A percentile compares a stretch with the other conserved stretches of the same genome.
Evolutionary conservation across 2,888 invertebrate genomes (phyloP).

Genomic region (Heliconius sara): DNA sequence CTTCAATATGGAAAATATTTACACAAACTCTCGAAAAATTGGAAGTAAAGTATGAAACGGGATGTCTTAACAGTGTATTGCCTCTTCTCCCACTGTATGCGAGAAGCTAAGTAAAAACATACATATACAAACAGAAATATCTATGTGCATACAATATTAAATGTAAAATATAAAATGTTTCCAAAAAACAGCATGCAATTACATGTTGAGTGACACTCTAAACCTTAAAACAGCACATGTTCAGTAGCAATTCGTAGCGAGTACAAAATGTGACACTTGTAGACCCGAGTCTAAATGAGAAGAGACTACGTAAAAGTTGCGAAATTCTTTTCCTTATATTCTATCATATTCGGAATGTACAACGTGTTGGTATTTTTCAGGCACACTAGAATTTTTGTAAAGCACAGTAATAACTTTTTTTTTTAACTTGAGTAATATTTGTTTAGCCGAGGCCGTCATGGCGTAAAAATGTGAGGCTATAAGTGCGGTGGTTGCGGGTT

Average conservation of each 20-base stretch:
- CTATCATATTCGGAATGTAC: neutral
- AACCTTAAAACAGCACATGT: neutral
- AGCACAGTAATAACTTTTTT: neutral
- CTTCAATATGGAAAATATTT: too few species aligned
- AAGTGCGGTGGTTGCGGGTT: neutral
- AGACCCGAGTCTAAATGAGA: slow-evolving; percentile 15
- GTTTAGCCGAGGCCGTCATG: too few species aligned
- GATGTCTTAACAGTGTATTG: too few species aligned
- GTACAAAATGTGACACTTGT: slow-evolving; percentile 5
- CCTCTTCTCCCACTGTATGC: too few species aligned
- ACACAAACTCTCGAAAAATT: too few species aligned
- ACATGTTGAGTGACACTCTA: slow-evolving; percentile 6
- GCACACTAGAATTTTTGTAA: neutral
- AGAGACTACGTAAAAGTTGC: slow-evolving; percentile 14
- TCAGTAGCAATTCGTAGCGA: neutral
- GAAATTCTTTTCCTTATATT: slow-evolving; percentile 10
- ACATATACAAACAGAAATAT: neutral
- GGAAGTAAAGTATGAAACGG: too few species aligned
- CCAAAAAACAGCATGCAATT: neutral
- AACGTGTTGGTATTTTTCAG: slow-evolving; percentile 3
- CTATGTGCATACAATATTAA: neutral
- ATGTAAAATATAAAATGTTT: neutral
- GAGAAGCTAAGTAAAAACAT: neutral
- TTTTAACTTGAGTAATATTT: too few species aligned
- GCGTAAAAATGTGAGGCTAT: neutral